Conservation (phyloP, 2,797 vertebrate genomes). For the Perodicticus potto region DNA sequence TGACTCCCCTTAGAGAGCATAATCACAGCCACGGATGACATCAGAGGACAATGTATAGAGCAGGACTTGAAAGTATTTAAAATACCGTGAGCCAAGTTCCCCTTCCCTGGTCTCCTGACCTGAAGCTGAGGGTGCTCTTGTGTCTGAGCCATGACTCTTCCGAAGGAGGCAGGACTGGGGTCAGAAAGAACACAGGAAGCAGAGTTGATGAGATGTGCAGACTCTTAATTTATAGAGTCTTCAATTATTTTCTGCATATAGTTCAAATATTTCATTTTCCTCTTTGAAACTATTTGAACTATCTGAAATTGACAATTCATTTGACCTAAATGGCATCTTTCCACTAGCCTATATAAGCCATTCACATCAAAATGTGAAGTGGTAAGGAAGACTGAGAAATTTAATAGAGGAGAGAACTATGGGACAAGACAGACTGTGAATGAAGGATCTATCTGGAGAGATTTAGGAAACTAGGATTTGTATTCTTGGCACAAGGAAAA, state of each 20-base stretch:
- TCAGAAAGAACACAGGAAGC: background rate
- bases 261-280: background rate
- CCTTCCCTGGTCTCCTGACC: background rate
- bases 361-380: background rate
- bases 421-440: background rate
- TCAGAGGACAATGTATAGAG: background rate
- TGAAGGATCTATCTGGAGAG: background rate
- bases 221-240: background rate
- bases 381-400: background rate
- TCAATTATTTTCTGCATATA: background rate
- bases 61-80: background rate
- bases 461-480: background rate
- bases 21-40: background rate
- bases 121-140: background rate
- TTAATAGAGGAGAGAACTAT: background rate
- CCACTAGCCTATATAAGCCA: background rate
- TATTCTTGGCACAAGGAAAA: constrained; percentile 1
- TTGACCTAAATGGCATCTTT: background rate
- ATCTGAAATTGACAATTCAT: background rate
- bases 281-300: background rate
- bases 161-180: background rate
- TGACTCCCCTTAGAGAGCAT: background rate
- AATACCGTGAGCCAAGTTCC: background rate
- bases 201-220: background rate
- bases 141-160: background rate